A percentile compares a stretch with the other conserved stretches of the same genome.
phyloP scores from a whole-genome alignment of 23 tunicate genomes.

The Clavelina lepadiformis region DNA sequence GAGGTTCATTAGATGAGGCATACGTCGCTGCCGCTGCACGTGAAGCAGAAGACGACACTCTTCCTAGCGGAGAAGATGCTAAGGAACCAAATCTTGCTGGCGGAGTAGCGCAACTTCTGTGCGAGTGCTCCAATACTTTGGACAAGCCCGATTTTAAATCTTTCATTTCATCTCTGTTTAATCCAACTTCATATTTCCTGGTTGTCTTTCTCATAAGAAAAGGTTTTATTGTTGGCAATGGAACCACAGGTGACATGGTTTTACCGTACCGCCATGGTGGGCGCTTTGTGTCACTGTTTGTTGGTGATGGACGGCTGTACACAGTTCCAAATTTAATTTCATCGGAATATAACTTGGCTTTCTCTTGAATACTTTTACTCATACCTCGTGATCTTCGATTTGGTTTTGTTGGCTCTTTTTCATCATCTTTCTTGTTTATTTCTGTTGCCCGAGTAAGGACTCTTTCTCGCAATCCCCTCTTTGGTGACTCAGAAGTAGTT shows the following conservation, averaged over 20 bases:
- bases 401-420: constrained; percentile 2
- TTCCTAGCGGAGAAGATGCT: constrained; percentile 41
- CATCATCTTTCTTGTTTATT: constrained; percentile 26
- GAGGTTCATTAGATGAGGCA: constrained; percentile 48
- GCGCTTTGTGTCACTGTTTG: constrained; percentile 11
- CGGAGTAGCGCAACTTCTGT: constrained; percentile 39
- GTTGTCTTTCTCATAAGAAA: constrained; percentile 62
- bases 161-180: constrained; percentile 55
- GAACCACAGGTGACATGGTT: constrained; percentile 28
- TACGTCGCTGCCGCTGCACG: constrained; percentile 26
- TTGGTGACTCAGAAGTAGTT: constrained; percentile 18
- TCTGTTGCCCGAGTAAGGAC: constrained; percentile 55
- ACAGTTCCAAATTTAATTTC: constrained; percentile 45
- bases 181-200: constrained; percentile 57
- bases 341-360: constrained; percentile 37
- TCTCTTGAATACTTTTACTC: constrained; percentile 59
- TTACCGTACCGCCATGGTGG: constrained; percentile 75
- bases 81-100: constrained; percentile 6
- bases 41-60: constrained; percentile 42
- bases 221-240: constrained; percentile 55
- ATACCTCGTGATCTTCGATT: constrained; percentile 12
- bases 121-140: constrained; percentile 51
- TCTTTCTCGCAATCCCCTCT: constrained; percentile 34
- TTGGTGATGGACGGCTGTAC: constrained; percentile 30
- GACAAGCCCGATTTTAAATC: constrained; percentile 47